Evolutionary conservation across 2,113 vertebrate species (phyloP), one percentile per base, ranked within the genome.

Genomic region (Azemiops feae): DNA sequence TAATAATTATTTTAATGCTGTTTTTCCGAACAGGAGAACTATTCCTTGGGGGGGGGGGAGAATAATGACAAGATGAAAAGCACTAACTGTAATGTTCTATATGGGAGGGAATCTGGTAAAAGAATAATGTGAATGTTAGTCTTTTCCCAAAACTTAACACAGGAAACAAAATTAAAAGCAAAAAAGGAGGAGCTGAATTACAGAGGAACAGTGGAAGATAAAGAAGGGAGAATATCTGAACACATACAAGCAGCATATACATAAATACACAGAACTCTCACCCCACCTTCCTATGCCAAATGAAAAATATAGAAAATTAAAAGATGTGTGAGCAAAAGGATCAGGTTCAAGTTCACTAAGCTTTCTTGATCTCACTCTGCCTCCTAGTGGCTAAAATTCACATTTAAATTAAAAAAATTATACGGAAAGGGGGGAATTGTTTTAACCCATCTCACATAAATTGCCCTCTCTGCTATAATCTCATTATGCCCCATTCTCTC

Each of bases 351-450:
- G 98, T 98, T 98, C 97, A 97, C 95, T 91, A 95, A 95, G 96
- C 97, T 98, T 98, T 98, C 98, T 97, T 98, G 98, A 99, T 98
- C 98, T 97, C 97, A 97, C 97, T 98, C 98, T 99, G 99, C 99
- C 98, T 98, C 98, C 99, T 99, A 99, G 98, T 98, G 99, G 98
- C 98, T 87, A 93, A 95, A 95, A 85, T 93, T 91, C 87, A 96
- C 97, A 95, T 95, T 50, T 52, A 52, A n/a, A 53, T 25, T 25
- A 30, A 69, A 47, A 47, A 57, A 85, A 88, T 14, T 45, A 50
- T 12, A 34, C 1, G 27, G 11, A 55, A 53, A 47, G 3, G 25
- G 25, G 60, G n/a, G 25, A 74, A 91, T 69, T 52, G 85, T 90
- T 90, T 86, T 85, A 88, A 93, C 85, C 85, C 81, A 69, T 85